Conservation (phyloP, 2,888 invertebrate species). For the Phyllotreta cruciferae region DNA sequence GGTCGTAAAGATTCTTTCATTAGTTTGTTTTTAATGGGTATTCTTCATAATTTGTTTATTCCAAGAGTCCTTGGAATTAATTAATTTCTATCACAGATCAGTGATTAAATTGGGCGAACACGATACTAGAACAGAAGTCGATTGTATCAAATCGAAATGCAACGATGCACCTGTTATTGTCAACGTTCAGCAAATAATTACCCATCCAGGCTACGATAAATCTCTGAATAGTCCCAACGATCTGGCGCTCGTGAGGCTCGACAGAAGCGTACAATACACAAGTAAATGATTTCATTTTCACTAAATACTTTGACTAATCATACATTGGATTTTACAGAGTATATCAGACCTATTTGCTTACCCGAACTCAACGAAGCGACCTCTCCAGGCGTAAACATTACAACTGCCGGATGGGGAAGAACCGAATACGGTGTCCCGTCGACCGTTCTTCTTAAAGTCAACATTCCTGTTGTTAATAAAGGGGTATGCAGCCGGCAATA, state of each 20-base stretch:
- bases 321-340: constrained; percentile 46
- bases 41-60: too few relatives aligned
- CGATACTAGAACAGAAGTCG: constrained; percentile 56
- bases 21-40: too few relatives aligned
- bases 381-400: constrained; percentile 39
- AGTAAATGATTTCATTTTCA: constrained; percentile 53
- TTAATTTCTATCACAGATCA: constrained; percentile 21
- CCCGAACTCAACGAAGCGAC: constrained; percentile 27
- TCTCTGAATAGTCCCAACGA: constrained; percentile 47
- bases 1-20: not conserved
- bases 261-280: constrained; percentile 51
- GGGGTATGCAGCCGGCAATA: constrained; percentile 65
- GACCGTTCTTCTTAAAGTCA: constrained; percentile 62
- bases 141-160: constrained; percentile 56
- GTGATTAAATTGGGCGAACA: constrained; percentile 61
- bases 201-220: constrained; percentile 49
- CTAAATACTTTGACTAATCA: constrained; percentile 14
- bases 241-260: constrained; percentile 62
- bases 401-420: constrained; percentile 65
- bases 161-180: constrained; percentile 48
- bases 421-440: constrained; percentile 52
- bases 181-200: constrained; percentile 46
- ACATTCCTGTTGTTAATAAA: constrained; percentile 65
- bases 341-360: constrained; percentile 56
- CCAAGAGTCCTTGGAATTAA: not conserved